Evolutionary conservation across 2,797 vertebrate genomes (phyloP).

Genomic region (Poecilia velifera): DNA sequence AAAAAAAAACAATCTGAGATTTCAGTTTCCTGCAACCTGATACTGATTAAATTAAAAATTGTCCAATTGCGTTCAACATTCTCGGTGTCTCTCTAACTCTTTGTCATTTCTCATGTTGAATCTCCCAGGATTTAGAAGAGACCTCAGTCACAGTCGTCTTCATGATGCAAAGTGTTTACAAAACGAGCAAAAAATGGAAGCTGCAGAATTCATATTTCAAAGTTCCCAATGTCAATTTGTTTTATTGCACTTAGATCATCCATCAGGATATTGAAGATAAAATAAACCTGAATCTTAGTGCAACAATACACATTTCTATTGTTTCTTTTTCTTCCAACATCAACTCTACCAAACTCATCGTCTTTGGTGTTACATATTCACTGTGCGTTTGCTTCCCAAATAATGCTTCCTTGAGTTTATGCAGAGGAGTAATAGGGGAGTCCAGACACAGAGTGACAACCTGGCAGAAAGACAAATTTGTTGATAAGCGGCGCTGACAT

Average conservation of each 20-base stretch:
- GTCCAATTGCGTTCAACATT: not conserved
- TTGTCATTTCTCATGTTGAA: not conserved
- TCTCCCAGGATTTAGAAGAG: not conserved
- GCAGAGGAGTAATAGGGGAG: slow-evolving; percentile 62
- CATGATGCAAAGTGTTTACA: not conserved
- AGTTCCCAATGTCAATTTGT: not conserved
- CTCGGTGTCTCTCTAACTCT: not conserved
- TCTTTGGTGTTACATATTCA: slow-evolving; percentile 39
- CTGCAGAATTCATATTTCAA: not conserved
- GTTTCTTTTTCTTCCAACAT: not conserved
- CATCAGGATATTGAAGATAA: not conserved
- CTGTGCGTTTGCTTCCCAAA: slow-evolving; percentile 33
- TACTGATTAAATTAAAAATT: not conserved
- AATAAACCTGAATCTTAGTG: not conserved
- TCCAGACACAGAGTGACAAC: slow-evolving; percentile 64
- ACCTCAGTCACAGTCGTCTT: not conserved
- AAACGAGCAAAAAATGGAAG: not conserved
- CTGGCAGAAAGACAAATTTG: slow-evolving; percentile 82
- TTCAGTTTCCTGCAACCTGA: not conserved
- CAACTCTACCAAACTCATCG: slow-evolving; percentile 15
- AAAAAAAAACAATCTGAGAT: not conserved
- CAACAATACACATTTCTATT: not conserved
- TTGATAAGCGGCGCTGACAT: slow-evolving; percentile 81
- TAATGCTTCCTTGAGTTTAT: slow-evolving; percentile 37
- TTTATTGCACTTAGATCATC: not conserved